Evolutionary conservation across 2,113 vertebrate genomes (phyloP).

Genomic region (Sitta europaea): DNA sequence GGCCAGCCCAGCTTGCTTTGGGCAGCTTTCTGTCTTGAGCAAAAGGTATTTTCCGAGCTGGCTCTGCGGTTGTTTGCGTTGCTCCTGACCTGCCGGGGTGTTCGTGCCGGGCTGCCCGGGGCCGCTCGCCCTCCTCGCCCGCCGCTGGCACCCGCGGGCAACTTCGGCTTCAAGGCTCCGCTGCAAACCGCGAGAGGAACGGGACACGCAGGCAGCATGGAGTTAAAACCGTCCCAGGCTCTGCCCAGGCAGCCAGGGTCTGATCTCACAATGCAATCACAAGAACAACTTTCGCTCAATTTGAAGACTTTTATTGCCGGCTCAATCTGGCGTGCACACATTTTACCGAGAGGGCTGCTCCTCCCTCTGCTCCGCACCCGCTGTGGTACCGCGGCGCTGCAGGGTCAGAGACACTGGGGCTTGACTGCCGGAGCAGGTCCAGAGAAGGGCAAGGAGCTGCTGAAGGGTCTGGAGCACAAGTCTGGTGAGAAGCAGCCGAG

Average conservation of each 20-base stretch:
- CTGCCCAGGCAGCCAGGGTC: not conserved
- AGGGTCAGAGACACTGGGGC: not conserved
- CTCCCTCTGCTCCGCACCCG: fast-evolving
- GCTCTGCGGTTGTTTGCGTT: not conserved
- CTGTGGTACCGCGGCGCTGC: fast-evolving
- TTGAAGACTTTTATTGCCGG: not conserved
- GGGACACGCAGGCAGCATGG: fast-evolving
- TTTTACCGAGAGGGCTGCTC: not conserved
- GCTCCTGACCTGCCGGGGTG: not conserved
- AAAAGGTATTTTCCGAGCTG: not conserved
- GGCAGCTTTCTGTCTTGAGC: not conserved
- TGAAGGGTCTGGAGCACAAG: not conserved
- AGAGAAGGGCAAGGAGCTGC: not conserved
- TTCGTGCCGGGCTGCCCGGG: not conserved
- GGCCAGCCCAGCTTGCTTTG: not conserved
- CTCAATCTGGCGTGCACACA: fast-evolving
- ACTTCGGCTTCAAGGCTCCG: not conserved
- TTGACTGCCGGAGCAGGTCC: not conserved
- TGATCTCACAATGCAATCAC: not conserved
- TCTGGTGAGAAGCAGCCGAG: not conserved
- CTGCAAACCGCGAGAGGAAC: not conserved
- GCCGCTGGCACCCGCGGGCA: no score
- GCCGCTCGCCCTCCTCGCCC: fast-evolving
- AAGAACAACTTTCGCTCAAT: not conserved
- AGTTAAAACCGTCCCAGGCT: not conserved